Evolutionary conservation across 2,888 invertebrate genomes (phyloP).

Genomic region (Mylabris sibirica): DNA sequence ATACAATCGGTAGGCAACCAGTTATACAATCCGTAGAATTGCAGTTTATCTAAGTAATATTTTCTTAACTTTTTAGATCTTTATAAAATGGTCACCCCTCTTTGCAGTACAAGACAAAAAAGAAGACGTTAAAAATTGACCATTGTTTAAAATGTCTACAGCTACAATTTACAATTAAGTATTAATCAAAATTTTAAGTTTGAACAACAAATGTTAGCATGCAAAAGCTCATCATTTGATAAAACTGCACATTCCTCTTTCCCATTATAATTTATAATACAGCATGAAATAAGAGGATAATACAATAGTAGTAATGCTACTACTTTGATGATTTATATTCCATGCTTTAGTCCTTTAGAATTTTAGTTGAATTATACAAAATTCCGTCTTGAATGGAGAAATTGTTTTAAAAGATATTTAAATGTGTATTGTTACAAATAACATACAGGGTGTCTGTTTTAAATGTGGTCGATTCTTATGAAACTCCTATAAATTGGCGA

Average conservation of each 20-base stretch:
- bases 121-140: neutral
- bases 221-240: conserved; percentile 5
- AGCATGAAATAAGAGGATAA: neutral
- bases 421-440: too few relatives aligned
- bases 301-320: neutral
- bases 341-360: neutral
- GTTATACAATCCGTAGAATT: neutral
- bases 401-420: too few relatives aligned
- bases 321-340: neutral
- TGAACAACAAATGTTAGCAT: neutral
- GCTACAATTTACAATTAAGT: neutral
- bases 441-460: too few relatives aligned
- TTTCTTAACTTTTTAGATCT: neutral
- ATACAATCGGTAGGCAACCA: neutral
- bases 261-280: neutral
- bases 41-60: too few relatives aligned
- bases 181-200: neutral
- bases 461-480: too few relatives aligned
- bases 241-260: neutral
- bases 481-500: too few relatives aligned
- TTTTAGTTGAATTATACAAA: too few relatives aligned
- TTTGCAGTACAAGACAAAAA: neutral
- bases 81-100: neutral
- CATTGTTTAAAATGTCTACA: neutral
- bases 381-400: too few relatives aligned